Evolutionary conservation across 2,888 invertebrate genomes (phyloP).

Genomic region (Heliconius hortense): DNA sequence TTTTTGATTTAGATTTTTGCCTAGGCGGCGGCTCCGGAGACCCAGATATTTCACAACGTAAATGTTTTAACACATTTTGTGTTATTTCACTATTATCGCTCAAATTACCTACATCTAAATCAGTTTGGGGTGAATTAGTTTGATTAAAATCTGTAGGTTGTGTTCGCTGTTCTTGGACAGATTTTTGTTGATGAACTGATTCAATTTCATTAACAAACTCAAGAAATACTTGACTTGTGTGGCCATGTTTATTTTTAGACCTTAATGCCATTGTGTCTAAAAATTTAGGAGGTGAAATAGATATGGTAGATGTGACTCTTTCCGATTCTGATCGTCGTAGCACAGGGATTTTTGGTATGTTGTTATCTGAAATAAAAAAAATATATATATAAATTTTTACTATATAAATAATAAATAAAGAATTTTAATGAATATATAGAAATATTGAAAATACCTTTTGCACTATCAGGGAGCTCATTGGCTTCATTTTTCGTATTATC

Average conservation of each 20-base stretch:
- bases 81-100: slow-evolving; percentile 76
- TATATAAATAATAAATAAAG: background rate
- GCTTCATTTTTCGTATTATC: slow-evolving; percentile 37
- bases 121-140: slow-evolving; percentile 47
- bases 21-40: slow-evolving; percentile 78
- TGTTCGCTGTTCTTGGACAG: slow-evolving; percentile 42
- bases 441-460: slow-evolving; percentile 25
- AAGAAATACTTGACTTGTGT: slow-evolving; percentile 84
- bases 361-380: slow-evolving; percentile 67
- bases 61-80: slow-evolving; percentile 65
- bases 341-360: slow-evolving; percentile 68
- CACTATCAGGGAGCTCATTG: slow-evolving; percentile 50
- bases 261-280: slow-evolving; percentile 93
- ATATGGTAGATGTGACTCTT: slow-evolving; percentile 64
- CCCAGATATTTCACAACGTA: slow-evolving; percentile 70
- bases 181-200: slow-evolving; percentile 41
- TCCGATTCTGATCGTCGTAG: slow-evolving; percentile 77
- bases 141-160: slow-evolving; percentile 30
- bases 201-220: slow-evolving; percentile 68
- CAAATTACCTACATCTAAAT: slow-evolving; percentile 64
- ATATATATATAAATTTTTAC: background rate
- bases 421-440: slow-evolving; percentile 17
- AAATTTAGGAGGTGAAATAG: slow-evolving; percentile 83
- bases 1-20: slow-evolving; percentile 67
- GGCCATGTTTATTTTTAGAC: slow-evolving; percentile 82